Percentiles rank a stretch among this genome's conserved stretches.
Evolutionary conservation across 2,797 vertebrate genomes (phyloP).

Genomic region (Amblyopsis hoosieri): DNA sequence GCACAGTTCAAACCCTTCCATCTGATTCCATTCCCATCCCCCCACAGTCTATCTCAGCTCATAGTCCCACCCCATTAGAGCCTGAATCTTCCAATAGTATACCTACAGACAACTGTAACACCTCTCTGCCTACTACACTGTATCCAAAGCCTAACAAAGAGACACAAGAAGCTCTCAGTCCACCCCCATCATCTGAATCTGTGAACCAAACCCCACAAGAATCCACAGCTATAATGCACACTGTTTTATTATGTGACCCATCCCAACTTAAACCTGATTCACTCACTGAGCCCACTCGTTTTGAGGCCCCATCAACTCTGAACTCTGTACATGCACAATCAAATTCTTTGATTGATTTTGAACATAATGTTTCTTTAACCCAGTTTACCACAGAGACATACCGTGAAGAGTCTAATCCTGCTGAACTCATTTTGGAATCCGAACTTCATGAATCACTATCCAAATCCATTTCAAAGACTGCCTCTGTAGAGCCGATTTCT

Average conservation of each 20-base stretch:
- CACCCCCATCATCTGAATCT: slow-evolving; percentile 1
- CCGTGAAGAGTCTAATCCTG: slow-evolving; percentile 9
- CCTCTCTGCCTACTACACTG: not conserved
- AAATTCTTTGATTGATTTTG: slow-evolving; percentile 20
- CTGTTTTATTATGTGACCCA: slow-evolving; percentile 2
- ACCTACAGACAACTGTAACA: slow-evolving; percentile 10
- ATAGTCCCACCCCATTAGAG: slow-evolving; percentile 4
- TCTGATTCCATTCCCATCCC: not conserved
- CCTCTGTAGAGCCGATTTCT: slow-evolving; percentile 12
- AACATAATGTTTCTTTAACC: slow-evolving; percentile 15
- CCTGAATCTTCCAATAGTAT: not conserved
- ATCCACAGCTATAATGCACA: not conserved
- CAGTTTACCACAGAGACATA: slow-evolving; percentile 8
- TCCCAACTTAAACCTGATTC: slow-evolving; percentile 4
- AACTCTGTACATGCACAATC: slow-evolving; percentile 14
- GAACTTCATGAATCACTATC: slow-evolving; percentile 18
- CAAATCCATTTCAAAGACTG: not conserved
- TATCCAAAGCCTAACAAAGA: slow-evolving; percentile 18
- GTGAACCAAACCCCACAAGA: slow-evolving; percentile 7
- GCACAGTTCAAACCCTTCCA: slow-evolving; percentile 6
- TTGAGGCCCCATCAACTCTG: slow-evolving; percentile 7
- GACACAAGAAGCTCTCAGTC: slow-evolving; percentile 6
- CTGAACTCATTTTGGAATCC: slow-evolving; percentile 20
- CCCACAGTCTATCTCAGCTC: not conserved
- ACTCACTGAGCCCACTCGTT: not conserved